These are phyloP conservation scores for Rhabdophis nuchalis DNA, from an alignment of 2,797 vertebrate genomes.

Conservation along the genomic window DNA sequence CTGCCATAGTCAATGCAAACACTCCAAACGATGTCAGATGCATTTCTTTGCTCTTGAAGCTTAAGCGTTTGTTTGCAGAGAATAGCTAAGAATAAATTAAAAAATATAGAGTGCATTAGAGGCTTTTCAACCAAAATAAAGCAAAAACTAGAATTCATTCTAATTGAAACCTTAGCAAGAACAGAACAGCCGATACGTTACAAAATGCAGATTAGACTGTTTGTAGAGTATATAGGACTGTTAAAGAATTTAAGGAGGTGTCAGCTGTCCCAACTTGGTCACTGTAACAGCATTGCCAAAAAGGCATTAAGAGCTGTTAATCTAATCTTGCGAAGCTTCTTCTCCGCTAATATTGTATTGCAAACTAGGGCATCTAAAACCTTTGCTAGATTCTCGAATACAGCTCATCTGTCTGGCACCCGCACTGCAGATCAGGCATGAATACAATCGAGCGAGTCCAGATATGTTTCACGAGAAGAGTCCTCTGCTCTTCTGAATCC, in stretches of 20 bases:
- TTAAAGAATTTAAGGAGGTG: not conserved
- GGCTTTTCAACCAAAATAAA: not conserved
- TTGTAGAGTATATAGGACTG: not conserved
- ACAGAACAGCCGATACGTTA: not conserved
- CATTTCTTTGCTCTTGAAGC: not conserved
- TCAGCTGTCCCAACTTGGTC: too few species aligned
- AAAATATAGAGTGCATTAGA: not conserved
- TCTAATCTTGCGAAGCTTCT: too few species aligned
- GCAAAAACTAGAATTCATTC: not conserved
- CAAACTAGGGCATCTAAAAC: too few species aligned
- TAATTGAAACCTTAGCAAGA: not conserved
- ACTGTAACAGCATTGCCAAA: too few species aligned
- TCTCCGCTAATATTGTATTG: too few species aligned
- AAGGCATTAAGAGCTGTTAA: too few species aligned
- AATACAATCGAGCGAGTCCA: too few species aligned
- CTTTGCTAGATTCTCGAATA: too few species aligned
- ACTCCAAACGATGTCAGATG: not conserved
- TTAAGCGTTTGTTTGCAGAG: not conserved
- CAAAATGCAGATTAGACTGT: not conserved
- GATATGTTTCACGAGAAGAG: too few species aligned
- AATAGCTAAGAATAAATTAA: not conserved
- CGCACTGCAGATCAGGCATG: too few species aligned
- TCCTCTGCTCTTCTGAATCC: too few species aligned
- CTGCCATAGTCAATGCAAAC: not conserved
- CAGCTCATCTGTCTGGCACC: too few species aligned